phyloP scores from a whole-genome alignment of 2,888 invertebrate genomes.

The Pocota personata region DNA sequence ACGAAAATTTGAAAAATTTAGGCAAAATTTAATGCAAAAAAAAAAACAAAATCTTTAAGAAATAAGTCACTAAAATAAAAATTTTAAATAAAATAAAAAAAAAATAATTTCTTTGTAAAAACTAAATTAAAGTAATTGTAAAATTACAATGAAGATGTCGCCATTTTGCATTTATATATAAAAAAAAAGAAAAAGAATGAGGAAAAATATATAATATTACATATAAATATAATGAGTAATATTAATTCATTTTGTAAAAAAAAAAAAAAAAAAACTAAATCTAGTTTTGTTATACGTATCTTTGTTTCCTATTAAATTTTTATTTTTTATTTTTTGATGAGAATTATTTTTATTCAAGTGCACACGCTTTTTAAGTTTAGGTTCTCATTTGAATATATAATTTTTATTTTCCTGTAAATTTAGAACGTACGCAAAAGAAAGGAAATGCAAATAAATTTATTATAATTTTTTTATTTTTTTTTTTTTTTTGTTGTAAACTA shows the following conservation, averaged over 20 bases:
- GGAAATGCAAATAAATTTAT: constrained; percentile 7
- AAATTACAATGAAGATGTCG: constrained; percentile 79
- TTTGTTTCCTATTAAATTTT: constrained; percentile 58
- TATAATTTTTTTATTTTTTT: no score
- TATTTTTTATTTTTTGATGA: constrained; percentile 21
- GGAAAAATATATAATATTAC: constrained; percentile 51
- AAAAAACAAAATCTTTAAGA: constrained; percentile 54
- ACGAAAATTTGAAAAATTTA: constrained; percentile 74
- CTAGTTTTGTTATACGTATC: constrained; percentile 52
- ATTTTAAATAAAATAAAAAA: constrained; percentile 74
- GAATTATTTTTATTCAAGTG: constrained; percentile 28
- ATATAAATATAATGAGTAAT: constrained; percentile 41
- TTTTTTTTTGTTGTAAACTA: constrained; percentile 38
- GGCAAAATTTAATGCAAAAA: constrained; percentile 70
- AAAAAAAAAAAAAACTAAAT: not conserved
- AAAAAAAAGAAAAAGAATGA: constrained; percentile 23
- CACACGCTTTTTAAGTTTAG: constrained; percentile 51
- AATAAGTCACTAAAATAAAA: constrained; percentile 74
- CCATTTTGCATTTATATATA: constrained; percentile 80
- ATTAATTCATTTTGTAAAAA: constrained; percentile 57
- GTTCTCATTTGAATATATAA: constrained; percentile 33
- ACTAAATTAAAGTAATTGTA: constrained; percentile 74
- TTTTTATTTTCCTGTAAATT: constrained; percentile 57
- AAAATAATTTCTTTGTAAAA: constrained; percentile 82
- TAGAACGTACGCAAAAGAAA: constrained; percentile 51